A percentile compares a stretch with the other conserved stretches of the same genome.
These are phyloP conservation scores for Cairina moschata DNA, from an alignment of 2,113 vertebrate species.

Conservation along the genomic window DNA sequence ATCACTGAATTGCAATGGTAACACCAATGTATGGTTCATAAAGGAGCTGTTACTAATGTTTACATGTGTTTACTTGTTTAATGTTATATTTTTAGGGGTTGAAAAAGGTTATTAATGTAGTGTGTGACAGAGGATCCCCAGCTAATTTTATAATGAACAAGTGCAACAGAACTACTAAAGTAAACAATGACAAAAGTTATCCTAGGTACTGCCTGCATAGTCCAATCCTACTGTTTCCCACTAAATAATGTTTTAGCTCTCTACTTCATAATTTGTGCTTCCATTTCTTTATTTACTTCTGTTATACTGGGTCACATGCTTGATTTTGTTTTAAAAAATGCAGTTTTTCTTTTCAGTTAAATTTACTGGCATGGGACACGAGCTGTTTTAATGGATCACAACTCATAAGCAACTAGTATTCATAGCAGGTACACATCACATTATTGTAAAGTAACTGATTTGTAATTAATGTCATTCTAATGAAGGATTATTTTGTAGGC, in stretches of 20 bases:
- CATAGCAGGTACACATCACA: not conserved
- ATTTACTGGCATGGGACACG: not conserved
- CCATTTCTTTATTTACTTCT: not conserved
- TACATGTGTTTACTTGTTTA: not conserved
- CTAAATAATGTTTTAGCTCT: not conserved
- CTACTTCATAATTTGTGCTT: not conserved
- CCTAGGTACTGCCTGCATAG: not conserved
- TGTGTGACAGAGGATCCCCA: not conserved
- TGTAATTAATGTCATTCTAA: not conserved
- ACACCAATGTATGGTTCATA: not conserved
- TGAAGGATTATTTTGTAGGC: not conserved
- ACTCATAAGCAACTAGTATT: not conserved
- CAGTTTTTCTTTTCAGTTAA: not conserved
- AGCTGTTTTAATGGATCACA: not conserved
- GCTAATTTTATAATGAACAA: not conserved
- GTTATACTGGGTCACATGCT: rapidly evolving
- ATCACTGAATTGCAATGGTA: not conserved
- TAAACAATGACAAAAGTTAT: not conserved
- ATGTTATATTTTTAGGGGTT: not conserved
- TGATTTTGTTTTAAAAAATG: not conserved
- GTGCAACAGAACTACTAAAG: not conserved
- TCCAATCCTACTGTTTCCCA: not conserved
- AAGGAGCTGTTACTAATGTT: not conserved
- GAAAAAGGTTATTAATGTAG: not conserved
- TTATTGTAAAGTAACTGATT: not conserved